phyloP scores from a whole-genome alignment of 2,113 vertebrate genomes.

The Epinephelus lanceolatus region DNA sequence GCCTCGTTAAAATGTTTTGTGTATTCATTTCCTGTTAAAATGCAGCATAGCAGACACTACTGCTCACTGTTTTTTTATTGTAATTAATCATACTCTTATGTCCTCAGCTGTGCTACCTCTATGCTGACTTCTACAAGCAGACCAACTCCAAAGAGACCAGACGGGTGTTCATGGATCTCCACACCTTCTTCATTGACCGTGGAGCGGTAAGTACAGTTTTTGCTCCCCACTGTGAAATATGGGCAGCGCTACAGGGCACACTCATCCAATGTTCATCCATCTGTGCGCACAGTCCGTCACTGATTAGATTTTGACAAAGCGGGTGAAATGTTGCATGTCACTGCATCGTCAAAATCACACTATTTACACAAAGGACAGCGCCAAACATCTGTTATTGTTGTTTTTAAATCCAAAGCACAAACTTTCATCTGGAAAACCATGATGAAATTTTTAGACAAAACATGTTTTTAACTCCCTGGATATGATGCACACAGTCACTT shows the following conservation, averaged over 20 bases:
- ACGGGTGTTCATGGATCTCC: conserved; percentile 92
- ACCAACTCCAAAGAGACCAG: conserved; percentile 98
- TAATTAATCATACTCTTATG: not conserved
- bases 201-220: conserved; percentile 88
- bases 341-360: not conserved
- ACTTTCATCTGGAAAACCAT: not conserved
- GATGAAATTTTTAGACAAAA: not conserved
- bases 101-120: conserved; percentile 95
- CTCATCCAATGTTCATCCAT: not conserved
- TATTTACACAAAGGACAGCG: not conserved
- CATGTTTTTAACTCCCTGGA: too few species aligned
- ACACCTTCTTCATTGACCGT: conserved; percentile 93
- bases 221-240: not conserved
- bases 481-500: too few species aligned
- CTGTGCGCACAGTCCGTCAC: not conserved
- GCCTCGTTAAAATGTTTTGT: not conserved
- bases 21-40: not conserved
- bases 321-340: not conserved
- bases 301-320: not conserved
- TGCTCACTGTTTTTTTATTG: not conserved
- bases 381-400: not conserved
- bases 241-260: not conserved
- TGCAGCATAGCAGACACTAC: not conserved
- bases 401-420: not conserved
- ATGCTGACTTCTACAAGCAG: conserved; percentile 95